Evolutionary conservation across 23 tunicate genomes (phyloP).

Genomic region (Ascidia mentula): DNA sequence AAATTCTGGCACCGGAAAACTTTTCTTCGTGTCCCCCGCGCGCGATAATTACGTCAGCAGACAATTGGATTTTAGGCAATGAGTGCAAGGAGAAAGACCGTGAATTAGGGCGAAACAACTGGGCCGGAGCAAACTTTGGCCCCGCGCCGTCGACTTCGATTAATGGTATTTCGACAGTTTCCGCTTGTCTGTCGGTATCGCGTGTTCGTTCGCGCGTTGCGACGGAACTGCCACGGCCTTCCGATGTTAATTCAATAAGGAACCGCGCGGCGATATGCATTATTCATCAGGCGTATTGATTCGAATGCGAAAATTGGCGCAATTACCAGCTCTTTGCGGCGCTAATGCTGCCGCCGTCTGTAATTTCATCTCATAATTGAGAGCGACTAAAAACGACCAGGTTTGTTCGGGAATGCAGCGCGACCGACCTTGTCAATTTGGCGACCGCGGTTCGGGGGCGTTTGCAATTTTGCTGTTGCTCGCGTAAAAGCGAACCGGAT

Average conservation of each 20-base stretch:
- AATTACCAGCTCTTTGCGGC: constrained; percentile 2
- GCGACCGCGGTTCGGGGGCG: not conserved
- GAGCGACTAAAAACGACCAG: not conserved
- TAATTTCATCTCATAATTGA: constrained; percentile 2
- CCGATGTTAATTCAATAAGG: not conserved
- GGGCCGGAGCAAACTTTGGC: not conserved
- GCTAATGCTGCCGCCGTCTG: not conserved
- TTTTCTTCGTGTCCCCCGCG: not conserved
- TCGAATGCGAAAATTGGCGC: constrained; percentile 12
- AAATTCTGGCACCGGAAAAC: not conserved
- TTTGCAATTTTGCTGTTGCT: not conserved
- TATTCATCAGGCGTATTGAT: constrained; percentile 2
- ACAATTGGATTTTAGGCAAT: too few species aligned
- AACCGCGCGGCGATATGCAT: not conserved
- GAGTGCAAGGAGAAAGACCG: not conserved
- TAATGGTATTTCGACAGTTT: not conserved
- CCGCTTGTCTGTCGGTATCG: not conserved
- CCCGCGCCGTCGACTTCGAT: not conserved
- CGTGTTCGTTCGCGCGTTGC: not conserved
- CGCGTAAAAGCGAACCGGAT: too few species aligned
- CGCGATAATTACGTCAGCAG: not conserved
- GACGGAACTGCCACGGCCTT: not conserved
- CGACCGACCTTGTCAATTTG: not conserved
- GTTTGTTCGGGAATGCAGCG: constrained; percentile 3
- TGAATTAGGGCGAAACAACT: not conserved